Evolutionary conservation across 2,113 vertebrate genomes (phyloP), one percentile per base, ranked within the genome.

Genomic region (Salvelinus sp.): DNA sequence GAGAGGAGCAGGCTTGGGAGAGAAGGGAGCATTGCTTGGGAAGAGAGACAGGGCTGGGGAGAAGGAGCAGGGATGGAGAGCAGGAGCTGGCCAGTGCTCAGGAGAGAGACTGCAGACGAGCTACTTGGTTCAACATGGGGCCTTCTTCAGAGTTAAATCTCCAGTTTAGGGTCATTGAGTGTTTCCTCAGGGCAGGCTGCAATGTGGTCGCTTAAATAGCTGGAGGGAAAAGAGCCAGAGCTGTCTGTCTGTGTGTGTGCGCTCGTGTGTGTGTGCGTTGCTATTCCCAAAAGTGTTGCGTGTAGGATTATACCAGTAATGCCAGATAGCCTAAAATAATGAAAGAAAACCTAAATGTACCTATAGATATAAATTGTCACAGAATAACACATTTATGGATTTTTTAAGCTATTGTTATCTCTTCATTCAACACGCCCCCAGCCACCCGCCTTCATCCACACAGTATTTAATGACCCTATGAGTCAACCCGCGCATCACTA

Each of bases 31-130:
- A 6, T 6, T 6, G 6, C 33, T 33, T 33, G 33, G 33, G 33
- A 6, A 33, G 6, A 33, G 33, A 33, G 33, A 0, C 33, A 6
- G 30, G 6, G 30, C 30, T 33, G 30, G 30, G 6, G 30, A 33
- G 30, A 6, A 6, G 30, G 30, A 33, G 0, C 30, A 33, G 33
- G 6, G 33, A 6, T 33, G 75, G 72, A 80, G 5, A 73, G 16
- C 3, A 18, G 12, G 16, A 38, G 50, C 27, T 1, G 25, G 44
- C 1, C 23, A 27, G 47, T 30, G 22, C 82, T 74, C 22, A 38
- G 74, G 20, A 25, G 30, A 73, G 75, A 75, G 14, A 79, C 67
- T 69, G 44, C 78, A 57, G 28, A 72, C 60, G 74, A 70, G 74
- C 50, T n/a, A 60, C 6, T 18, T 7, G 57, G 20, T n/a, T n/a